These are phyloP conservation scores for Sebastes matsubarae DNA, from an alignment of 2,797 vertebrate genomes.

Conservation along the genomic window DNA sequence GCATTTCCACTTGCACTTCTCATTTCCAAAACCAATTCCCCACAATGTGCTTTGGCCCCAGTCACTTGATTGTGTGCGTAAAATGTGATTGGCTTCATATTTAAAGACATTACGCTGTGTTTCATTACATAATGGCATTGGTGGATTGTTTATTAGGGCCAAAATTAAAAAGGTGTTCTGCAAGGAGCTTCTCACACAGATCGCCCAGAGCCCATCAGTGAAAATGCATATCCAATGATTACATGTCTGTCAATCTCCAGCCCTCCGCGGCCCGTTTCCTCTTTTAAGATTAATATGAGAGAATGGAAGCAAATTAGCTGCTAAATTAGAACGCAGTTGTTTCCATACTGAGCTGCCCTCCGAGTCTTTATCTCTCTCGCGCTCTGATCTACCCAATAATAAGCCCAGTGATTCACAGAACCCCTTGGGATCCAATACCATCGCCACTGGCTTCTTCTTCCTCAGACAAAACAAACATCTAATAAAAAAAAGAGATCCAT, in stretches of 20 bases:
- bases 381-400: slow-evolving; percentile 42
- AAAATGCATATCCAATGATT: slow-evolving; percentile 66
- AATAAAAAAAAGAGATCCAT: not conserved
- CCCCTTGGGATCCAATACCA: slow-evolving; percentile 28
- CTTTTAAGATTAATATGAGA: slow-evolving; percentile 79
- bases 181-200: slow-evolving; percentile 46
- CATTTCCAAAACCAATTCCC: slow-evolving; percentile 77
- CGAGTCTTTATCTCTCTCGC: slow-evolving; percentile 35
- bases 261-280: slow-evolving; percentile 71
- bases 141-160: slow-evolving; percentile 78
- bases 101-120: slow-evolving; percentile 73
- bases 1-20: slow-evolving; percentile 65
- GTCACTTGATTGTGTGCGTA: slow-evolving; percentile 67
- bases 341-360: slow-evolving; percentile 57
- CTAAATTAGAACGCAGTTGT: slow-evolving; percentile 74
- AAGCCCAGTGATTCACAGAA: slow-evolving; percentile 21
- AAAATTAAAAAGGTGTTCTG: slow-evolving; percentile 79
- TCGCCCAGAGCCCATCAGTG: slow-evolving; percentile 50
- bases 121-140: slow-evolving; percentile 76
- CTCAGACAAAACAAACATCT: slow-evolving; percentile 27
- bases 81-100: slow-evolving; percentile 76
- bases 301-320: slow-evolving; percentile 82
- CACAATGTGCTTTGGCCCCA: slow-evolving; percentile 35
- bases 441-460: not conserved
- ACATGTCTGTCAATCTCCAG: slow-evolving; percentile 79